Evolutionary conservation across 2,113 vertebrate genomes (phyloP).

Genomic region (Pseudois nayaur): DNA sequence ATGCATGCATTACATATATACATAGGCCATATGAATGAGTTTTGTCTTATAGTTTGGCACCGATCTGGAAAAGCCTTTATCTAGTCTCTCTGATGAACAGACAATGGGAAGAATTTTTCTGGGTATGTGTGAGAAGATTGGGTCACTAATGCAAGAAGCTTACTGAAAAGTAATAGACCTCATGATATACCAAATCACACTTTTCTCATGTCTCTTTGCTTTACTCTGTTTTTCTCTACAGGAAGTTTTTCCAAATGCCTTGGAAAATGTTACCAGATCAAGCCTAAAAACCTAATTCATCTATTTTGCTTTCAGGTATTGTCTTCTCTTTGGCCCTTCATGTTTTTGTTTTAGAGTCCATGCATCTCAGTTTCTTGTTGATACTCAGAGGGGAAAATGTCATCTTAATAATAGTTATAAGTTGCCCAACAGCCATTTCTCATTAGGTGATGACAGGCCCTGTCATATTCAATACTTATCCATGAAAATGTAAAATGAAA

Average conservation of each 20-base stretch:
- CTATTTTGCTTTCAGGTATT: constrained; percentile 19
- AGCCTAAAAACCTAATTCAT: not conserved
- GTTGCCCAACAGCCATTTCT: constrained; percentile 35
- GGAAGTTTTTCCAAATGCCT: not conserved
- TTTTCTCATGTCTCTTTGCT: not conserved
- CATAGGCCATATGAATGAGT: not conserved
- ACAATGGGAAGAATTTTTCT: not conserved
- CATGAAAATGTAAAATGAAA: constrained; percentile 29
- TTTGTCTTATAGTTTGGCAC: constrained; percentile 28
- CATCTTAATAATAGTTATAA: constrained; percentile 48
- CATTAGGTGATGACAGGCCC: constrained; percentile 17
- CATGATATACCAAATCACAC: not conserved
- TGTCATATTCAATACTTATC: constrained; percentile 39
- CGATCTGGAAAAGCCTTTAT: constrained; percentile 16
- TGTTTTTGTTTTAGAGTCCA: not conserved
- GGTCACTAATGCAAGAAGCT: constrained; percentile 17
- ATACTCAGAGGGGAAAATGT: not conserved
- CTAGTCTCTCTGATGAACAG: constrained; percentile 10
- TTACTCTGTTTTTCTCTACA: constrained; percentile 17
- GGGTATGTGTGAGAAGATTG: constrained; percentile 1
- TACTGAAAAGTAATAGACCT: not conserved
- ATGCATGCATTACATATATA: not conserved
- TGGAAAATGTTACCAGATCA: constrained; percentile 22
- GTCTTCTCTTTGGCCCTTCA: not conserved
- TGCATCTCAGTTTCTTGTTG: constrained; percentile 3